These are phyloP conservation scores for Barnardius zonarius DNA, from an alignment of 2,113 vertebrate genomes.

Conservation along the genomic window DNA sequence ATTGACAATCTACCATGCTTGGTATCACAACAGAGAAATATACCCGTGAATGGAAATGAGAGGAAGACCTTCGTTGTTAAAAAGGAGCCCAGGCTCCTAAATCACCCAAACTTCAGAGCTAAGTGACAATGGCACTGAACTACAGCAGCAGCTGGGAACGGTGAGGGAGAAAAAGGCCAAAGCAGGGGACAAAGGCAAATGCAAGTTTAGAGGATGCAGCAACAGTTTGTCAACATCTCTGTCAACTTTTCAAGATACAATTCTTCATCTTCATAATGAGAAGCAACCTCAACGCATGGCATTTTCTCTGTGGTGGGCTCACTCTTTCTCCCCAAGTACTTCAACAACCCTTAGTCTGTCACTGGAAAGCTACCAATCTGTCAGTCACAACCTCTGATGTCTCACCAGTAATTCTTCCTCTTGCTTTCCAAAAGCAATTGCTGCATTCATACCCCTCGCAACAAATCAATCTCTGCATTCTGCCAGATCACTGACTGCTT, in stretches of 20 bases:
- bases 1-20: neutral
- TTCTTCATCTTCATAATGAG: constrained; percentile 47
- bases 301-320: constrained; percentile 45
- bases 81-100: neutral
- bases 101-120: neutral
- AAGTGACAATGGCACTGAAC: neutral
- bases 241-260: constrained; percentile 26
- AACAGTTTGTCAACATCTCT: constrained; percentile 48
- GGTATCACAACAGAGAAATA: neutral
- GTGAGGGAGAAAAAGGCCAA: neutral
- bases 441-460: neutral
- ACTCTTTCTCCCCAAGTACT: constrained; percentile 46
- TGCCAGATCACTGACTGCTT: constrained; percentile 4
- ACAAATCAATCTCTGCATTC: constrained; percentile 3
- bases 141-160: neutral
- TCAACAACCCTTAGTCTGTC: constrained; percentile 33
- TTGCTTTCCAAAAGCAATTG: constrained; percentile 40
- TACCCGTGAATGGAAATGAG: neutral
- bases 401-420: constrained; percentile 47
- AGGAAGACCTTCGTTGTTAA: neutral
- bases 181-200: neutral
- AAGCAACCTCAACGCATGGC: neutral
- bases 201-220: neutral
- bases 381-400: constrained; percentile 39
- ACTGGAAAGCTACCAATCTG: constrained; percentile 57